phyloP scores from a whole-genome alignment of 2,888 invertebrate genomes.

The Thumatha senex region DNA sequence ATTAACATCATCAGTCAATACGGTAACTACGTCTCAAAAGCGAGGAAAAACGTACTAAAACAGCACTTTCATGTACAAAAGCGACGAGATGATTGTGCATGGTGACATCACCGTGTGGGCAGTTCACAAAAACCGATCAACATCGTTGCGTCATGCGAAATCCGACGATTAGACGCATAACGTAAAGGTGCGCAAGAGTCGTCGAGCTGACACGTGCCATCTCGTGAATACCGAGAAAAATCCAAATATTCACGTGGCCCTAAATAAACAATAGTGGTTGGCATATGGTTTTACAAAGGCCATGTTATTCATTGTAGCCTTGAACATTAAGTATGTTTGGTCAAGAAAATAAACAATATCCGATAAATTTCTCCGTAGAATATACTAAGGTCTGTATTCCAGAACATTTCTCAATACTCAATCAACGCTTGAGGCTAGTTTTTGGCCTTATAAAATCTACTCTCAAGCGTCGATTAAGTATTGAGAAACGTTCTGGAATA shows the following conservation, averaged over 20 bases:
- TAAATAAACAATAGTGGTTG: not conserved
- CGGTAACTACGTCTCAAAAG: not conserved
- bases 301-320: not conserved
- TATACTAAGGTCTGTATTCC: no score
- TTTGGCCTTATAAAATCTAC: no score
- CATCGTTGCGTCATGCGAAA: conserved; percentile 53
- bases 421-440: no score
- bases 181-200: conserved; percentile 32
- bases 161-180: conserved; percentile 41
- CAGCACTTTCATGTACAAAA: conserved; percentile 30
- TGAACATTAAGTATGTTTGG: no score
- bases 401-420: no score
- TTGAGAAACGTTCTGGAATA: no score
- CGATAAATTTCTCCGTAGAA: no score
- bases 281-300: not conserved
- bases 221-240: conserved; percentile 37
- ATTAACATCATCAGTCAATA: not conserved
- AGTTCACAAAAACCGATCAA: conserved; percentile 55
- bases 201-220: conserved; percentile 42
- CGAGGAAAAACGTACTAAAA: conserved; percentile 19
- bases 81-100: conserved; percentile 38
- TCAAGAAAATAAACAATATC: no score
- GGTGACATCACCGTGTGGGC: conserved; percentile 64
- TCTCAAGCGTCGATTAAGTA: no score
- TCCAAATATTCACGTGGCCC: conserved; percentile 10